Evolutionary conservation across 37 sponge, comb jelly and placozoan species (phyloP), one percentile per base, ranked within the genome.

Genomic region (Spongilla lacustris): DNA sequence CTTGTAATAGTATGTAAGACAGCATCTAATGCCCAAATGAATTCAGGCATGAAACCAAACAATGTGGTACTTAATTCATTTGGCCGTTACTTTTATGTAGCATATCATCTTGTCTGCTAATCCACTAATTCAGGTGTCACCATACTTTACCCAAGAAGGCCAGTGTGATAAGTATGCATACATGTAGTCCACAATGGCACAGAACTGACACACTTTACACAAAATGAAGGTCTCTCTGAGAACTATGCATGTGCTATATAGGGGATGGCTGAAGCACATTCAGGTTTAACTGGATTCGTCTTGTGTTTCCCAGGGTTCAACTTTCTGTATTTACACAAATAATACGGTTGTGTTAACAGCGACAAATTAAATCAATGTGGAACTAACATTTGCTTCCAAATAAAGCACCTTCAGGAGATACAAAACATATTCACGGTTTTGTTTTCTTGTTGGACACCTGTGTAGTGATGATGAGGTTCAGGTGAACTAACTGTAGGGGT

Each of bases 361-460:
- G n/a, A n/a, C n/a, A 50, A 8, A 21, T 5, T 33, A 58, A 82
- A 46, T 79, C 6, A 75, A 34, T 21, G 21, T 25, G 24, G 41
- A 21, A 81, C 92, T 91, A 67, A 94, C 95, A 82, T 87, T 94
- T 69, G 97, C 82, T 72, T 96, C 97, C 66, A 92, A 70, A 50
- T 90, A 92, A 25, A 96, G 88, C 29, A 94, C 97, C 67, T 93
- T 96, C 73, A 96, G 67, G 21, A 96, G 79, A 58, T 96, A 96
- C 68, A 86, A 75, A 0, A 89, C 87, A 69, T 96, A 91, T 13
- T 93, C 92, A 14, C 73, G 67, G 38, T 96, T 96, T 83, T 96
- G 97, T 31, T 79, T 83, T 38, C 95, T 87, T 26, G 95, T 94
- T 36, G 94, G 94, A 84, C 97, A 96, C 36, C 89, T 86, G 41